These are phyloP conservation scores for Sarcophaga caerulescens DNA, from an alignment of 2,888 invertebrate species.

Conservation along the genomic window DNA sequence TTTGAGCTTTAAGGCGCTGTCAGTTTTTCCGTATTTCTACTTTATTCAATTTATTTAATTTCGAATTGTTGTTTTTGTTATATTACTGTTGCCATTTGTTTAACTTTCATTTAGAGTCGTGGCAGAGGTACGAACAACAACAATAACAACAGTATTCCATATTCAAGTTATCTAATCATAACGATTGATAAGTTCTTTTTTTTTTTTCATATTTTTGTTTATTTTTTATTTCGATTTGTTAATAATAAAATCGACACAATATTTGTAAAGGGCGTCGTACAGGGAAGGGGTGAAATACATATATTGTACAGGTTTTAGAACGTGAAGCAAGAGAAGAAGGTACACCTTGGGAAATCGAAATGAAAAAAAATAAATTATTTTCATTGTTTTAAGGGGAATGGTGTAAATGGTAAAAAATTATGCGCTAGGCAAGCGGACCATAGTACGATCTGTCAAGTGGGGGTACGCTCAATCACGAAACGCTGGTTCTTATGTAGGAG, in stretches of 20 bases:
- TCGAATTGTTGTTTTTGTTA: neutral
- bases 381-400: too few species aligned
- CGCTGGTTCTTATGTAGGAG: too few species aligned
- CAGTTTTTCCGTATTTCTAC: neutral
- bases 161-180: conserved; percentile 50
- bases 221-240: neutral
- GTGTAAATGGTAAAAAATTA: too few species aligned
- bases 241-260: neutral
- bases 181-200: conserved; percentile 51
- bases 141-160: neutral
- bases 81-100: neutral
- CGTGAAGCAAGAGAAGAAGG: too few species aligned
- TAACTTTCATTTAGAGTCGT: neutral
- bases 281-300: neutral
- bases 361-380: too few species aligned
- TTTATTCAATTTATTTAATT: neutral
- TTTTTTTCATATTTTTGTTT: conserved; percentile 13
- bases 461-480: too few species aligned
- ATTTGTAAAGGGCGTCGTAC: neutral
- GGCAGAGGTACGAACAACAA: neutral
- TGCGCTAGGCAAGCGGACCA: too few species aligned
- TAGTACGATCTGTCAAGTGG: too few species aligned
- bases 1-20: too few species aligned
- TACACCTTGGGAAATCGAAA: too few species aligned
- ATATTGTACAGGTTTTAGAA: too few species aligned